These are phyloP conservation scores for Gymnogyps californianus DNA, from an alignment of 2,113 vertebrate species.

Conservation along the genomic window DNA sequence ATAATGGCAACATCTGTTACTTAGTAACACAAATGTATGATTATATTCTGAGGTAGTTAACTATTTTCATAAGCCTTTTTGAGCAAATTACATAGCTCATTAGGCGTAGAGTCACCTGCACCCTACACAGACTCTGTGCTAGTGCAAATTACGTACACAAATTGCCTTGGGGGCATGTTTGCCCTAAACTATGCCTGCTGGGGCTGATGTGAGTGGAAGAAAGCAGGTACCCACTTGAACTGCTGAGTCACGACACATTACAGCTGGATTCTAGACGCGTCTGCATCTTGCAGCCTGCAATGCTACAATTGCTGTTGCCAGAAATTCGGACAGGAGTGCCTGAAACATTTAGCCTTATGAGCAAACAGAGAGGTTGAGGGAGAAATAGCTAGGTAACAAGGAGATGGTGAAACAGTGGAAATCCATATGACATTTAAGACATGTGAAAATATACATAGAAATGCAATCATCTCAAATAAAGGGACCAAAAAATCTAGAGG, in stretches of 20 bases:
- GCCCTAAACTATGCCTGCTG: not conserved
- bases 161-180: not conserved
- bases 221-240: not conserved
- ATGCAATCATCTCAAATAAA: not conserved
- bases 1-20: conserved; percentile 46
- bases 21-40: conserved; percentile 62
- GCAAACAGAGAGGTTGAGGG: not conserved
- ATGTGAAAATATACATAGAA: not conserved
- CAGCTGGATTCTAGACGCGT: rapidly evolving
- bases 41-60: conserved; percentile 52
- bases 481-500: not conserved
- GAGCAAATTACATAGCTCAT: conserved; percentile 48
- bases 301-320: not conserved
- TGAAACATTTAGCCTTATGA: not conserved
- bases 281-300: not conserved
- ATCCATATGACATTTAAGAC: not conserved
- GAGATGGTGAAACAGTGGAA: not conserved
- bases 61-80: conserved; percentile 37
- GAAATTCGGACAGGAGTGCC: not conserved
- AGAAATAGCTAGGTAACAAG: not conserved
- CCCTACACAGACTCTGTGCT: not conserved
- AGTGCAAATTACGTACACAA: not conserved
- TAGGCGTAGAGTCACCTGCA: conserved; percentile 1
- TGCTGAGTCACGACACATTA: not conserved
- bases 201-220: not conserved